Evolutionary conservation across 2,888 invertebrate species (phyloP), one percentile per base, ranked within the genome.

Genomic region (Cheilosia variabilis): DNA sequence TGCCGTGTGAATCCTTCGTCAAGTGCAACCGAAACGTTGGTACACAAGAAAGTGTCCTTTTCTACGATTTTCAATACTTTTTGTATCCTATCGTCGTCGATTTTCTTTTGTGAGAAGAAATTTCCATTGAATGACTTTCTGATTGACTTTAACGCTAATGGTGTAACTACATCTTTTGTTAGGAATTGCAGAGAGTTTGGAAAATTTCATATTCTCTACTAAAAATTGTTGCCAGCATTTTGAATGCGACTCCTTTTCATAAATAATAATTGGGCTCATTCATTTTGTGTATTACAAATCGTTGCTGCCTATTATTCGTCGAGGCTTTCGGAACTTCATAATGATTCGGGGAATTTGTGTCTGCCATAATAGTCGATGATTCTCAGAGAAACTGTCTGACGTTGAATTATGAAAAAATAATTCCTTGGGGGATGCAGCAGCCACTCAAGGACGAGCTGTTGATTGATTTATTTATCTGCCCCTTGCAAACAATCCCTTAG

Each of bases 141-240:
- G 53, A 68, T 68, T 47, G 58, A 57, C 15, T 47, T 43, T 47
- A 47, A 69, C 22, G 13, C 69, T 57, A 31, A 69, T 58, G 47
- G 17, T 69, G 4, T 22, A 27, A 34, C 9, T 15, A 9, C 17
- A 55, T 55, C 34, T 22, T 31, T 55, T 55, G 53, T 22, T 15
- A 4, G n/a, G n/a, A n/a, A n/a, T n/a, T n/a, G 4, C 17, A 45
- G 31, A 3, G 34, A 34, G 27, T 34, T n/a, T 7, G 17, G 17
- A 17, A 27, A 13, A 37, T 37, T 37, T 37, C 37, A 37, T 37
- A 37, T 13, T 37, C 13, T 1, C 37, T 13, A 37, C 13, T 37
- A 10, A 37, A 37, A 13, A 37, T 4, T 13, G 3, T 10, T 34
- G 17, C 19, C 17, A 6, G 2, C 7, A 9, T 19, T 47, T 47